Conservation (phyloP, 2,888 invertebrate genomes). For the Antitype chi region DNA sequence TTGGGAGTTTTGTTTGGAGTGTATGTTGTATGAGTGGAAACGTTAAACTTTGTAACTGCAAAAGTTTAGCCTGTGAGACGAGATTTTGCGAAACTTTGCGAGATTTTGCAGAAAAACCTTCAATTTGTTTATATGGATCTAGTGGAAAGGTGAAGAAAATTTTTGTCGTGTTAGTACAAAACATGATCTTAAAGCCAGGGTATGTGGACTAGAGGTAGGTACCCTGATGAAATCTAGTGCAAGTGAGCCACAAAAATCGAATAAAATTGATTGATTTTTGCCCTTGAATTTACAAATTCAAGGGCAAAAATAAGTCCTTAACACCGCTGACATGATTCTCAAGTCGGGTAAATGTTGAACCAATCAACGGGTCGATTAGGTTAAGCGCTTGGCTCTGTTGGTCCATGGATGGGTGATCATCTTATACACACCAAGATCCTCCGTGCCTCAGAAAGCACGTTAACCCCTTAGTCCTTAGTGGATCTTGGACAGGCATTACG, state of each 20-base stretch:
- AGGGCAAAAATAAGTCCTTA: no score
- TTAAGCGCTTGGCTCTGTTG: no score
- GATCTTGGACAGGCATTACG: no score
- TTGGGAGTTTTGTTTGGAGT: constrained; percentile 27
- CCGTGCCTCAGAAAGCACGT: no score
- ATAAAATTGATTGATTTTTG: no score
- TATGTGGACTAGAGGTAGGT: not conserved
- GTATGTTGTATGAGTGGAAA: constrained; percentile 8
- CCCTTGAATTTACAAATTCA: no score
- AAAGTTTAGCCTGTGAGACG: constrained; percentile 40
- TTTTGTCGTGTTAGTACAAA: not conserved
- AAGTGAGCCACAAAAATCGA: not conserved
- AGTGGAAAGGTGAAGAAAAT: constrained; percentile 11
- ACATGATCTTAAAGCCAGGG: not conserved
- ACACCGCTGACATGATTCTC: no score
- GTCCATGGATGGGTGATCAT: no score
- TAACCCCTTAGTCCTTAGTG: no score
- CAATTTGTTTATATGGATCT: constrained; percentile 24
- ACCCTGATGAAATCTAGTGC: not conserved
- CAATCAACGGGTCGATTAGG: no score
- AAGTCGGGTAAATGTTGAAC: not conserved
- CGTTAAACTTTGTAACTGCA: constrained; percentile 44
- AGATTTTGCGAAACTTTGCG: constrained; percentile 20
- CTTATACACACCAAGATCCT: no score
- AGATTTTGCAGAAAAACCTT: constrained; percentile 27